A percentile compares a stretch with the other conserved stretches of the same genome.
Evolutionary conservation across 2,888 invertebrate genomes (phyloP).

Genomic region (Oscheius myriophilus): DNA sequence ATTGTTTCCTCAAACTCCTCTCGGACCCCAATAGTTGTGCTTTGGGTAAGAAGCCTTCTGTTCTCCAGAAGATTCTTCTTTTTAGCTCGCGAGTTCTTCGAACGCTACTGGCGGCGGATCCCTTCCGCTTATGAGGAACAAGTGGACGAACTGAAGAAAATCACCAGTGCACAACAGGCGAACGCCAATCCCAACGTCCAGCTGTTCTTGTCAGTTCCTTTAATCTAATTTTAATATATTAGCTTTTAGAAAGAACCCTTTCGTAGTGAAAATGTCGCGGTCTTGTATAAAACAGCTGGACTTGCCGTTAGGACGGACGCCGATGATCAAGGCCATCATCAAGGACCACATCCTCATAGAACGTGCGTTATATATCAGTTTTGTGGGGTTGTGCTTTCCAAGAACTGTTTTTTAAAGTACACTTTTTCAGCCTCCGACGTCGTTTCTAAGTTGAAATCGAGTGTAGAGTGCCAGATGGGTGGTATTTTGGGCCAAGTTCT

Average conservation of each 20-base stretch:
- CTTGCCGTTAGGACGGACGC: conserved; percentile 26
- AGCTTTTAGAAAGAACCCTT: conserved; percentile 34
- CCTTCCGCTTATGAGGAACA: conserved; percentile 44
- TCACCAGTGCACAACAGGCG: conserved; percentile 35
- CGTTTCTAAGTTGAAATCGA: conserved; percentile 30
- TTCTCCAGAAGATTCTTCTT: neutral
- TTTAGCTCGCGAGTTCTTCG: conserved; percentile 42
- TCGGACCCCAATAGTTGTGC: conserved; percentile 6
- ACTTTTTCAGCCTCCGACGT: conserved; percentile 33
- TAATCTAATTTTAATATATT: neutral
- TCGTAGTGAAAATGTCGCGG: conserved; percentile 38
- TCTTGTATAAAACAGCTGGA: conserved; percentile 41
- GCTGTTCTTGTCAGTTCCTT: conserved; percentile 28
- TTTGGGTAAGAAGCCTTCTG: neutral
- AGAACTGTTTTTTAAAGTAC: neutral
- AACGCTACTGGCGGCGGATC: conserved; percentile 40
- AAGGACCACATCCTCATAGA: conserved; percentile 38
- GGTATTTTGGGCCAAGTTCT: conserved; percentile 47
- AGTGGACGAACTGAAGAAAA: conserved; percentile 34
- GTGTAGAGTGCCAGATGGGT: conserved; percentile 48
- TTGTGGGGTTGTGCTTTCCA: neutral
- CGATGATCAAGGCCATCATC: conserved; percentile 31
- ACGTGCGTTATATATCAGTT: conserved; percentile 19
- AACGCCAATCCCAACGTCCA: conserved; percentile 34
- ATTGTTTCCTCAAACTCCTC: conserved; percentile 38